Evolutionary conservation across 2,797 vertebrate genomes (phyloP).

Genomic region (Cryptoblepharus egeriae): DNA sequence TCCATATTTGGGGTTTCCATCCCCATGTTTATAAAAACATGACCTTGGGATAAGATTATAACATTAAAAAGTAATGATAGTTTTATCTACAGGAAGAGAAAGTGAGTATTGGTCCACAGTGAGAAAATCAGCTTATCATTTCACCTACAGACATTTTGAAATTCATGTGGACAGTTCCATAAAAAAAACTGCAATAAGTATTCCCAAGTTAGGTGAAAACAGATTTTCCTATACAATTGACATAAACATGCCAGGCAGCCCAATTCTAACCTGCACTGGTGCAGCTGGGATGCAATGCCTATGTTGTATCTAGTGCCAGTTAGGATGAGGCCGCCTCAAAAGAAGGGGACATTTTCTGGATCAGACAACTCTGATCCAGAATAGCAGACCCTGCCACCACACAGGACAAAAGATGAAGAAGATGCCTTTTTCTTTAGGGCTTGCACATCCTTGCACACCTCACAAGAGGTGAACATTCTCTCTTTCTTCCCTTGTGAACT

Average conservation of each 20-base stretch:
- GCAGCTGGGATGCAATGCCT: no score
- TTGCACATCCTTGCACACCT: no score
- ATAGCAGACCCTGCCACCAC: no score
- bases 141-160: neutral
- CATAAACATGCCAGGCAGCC: neutral
- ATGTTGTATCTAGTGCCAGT: no score
- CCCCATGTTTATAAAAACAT: neutral
- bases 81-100: neutral
- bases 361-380: no score
- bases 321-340: no score
- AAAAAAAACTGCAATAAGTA: conserved; percentile 1
- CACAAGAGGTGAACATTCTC: no score
- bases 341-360: no score
- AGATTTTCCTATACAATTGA: neutral
- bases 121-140: neutral
- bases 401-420: no score
- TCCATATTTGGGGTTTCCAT: no score
- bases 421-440: no score
- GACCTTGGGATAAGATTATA: neutral
- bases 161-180: neutral
- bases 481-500: neutral
- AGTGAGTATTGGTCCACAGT: neutral
- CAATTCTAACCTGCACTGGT: no score
- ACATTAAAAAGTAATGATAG: conserved; percentile 1
- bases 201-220: neutral